Evolutionary conservation across 2,888 invertebrate genomes (phyloP), one percentile per base, ranked within the genome.

Genomic region (Therioaphis trifolii): DNA sequence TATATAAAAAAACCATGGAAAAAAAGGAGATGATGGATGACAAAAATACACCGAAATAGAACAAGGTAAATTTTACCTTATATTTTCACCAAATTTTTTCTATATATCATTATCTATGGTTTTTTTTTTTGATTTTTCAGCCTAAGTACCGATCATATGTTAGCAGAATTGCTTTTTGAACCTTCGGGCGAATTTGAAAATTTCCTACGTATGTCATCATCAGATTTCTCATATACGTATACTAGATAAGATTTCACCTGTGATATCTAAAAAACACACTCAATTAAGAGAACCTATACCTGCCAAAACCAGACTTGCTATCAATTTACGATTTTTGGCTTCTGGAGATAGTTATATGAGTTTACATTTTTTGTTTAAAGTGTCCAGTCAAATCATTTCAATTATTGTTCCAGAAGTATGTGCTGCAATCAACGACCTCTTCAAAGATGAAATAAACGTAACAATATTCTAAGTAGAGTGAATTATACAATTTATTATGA

Each of bases 351-450:
- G 75, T 61, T 75, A 46, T 29, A 61, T 58, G 29, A 35, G 35
- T 15, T 27, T 75, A 35, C 55, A 61, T 75, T 75, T 46, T 29
- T 18, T n/a, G n/a, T n/a, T 74, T 18, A 24, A 74, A 82, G 74
- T 82, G n/a, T 82, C 82, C 29, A 72, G 72, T 18, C 82, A 82
- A 58, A 12, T 63, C 5, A 82, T 82, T 27, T 82, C 63, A 14
- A n/a, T 27, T 7, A 82, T 82, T 52, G 35, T 74, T 9, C 58
- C 74, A 18, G 82, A 82, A 46, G 82, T 82, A 27, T 74, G 74
- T 82, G 21, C 15, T 21, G 72, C 61, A 61, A 52, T 82, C 9
- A 72, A 69, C 15, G 35, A 66, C 18, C n/a, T 46, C 9, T 46
- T 69, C 12, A 69, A 69, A 69, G 24, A 69, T 46, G 69, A 69